These are phyloP conservation scores for Azemiops feae DNA, from an alignment of 2,113 vertebrate species.

Conservation along the genomic window DNA sequence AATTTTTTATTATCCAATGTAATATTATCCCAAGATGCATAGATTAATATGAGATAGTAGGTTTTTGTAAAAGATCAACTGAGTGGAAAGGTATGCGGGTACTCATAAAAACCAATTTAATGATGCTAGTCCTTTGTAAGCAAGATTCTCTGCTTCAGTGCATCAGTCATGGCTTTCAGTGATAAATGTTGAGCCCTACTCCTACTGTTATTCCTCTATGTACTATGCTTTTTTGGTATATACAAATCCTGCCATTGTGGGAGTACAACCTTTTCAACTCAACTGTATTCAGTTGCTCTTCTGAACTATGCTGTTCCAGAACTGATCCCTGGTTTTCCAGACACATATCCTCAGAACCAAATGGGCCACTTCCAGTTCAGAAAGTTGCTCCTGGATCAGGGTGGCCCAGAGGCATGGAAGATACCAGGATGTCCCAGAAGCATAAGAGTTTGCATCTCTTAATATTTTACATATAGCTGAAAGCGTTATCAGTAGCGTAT, in stretches of 20 bases:
- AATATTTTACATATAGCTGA: background rate
- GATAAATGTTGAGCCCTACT: background rate
- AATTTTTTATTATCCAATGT: background rate
- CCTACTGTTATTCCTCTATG: background rate
- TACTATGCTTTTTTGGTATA: background rate
- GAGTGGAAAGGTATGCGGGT: background rate
- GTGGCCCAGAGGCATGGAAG: background rate
- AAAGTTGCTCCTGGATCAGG: background rate
- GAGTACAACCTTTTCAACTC: background rate
- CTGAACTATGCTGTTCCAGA: background rate
- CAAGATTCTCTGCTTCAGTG: background rate
- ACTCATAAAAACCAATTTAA: background rate
- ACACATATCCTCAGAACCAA: background rate
- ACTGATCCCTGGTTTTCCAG: background rate
- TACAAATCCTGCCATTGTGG: background rate
- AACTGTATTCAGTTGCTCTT: background rate
- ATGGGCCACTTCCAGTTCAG: background rate
- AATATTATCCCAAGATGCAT: background rate
- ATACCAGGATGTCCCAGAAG: background rate
- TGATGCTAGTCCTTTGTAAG: background rate
- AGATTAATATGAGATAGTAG: background rate
- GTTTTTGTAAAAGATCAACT: background rate
- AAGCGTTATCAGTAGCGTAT: background rate
- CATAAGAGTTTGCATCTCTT: background rate
- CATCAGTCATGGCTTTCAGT: background rate